Percentiles rank a stretch among this genome's conserved stretches.
Evolutionary conservation across 2,113 vertebrate species (phyloP).

Genomic region (Halichoeres trimaculatus): DNA sequence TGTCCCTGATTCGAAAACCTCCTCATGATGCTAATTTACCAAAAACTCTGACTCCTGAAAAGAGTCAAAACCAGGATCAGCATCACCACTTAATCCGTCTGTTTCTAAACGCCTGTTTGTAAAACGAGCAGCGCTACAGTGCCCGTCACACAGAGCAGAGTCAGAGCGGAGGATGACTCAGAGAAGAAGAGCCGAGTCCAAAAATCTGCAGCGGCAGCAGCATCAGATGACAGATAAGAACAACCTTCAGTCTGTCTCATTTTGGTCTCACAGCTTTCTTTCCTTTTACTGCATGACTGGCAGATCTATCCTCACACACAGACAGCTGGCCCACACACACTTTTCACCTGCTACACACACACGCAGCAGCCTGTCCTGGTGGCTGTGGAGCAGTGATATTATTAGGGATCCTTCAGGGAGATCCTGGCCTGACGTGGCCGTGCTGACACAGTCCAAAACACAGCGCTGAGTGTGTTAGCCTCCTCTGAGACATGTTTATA

Average conservation of each 20-base stretch:
- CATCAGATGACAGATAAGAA: slow-evolving; percentile 52
- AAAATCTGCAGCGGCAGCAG: slow-evolving; percentile 9
- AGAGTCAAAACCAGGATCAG: not conserved
- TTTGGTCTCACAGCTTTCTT: slow-evolving; percentile 33
- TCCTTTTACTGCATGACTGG: slow-evolving; percentile 31
- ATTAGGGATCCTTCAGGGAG: slow-evolving; percentile 22
- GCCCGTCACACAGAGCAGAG: no score
- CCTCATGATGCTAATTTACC: not conserved
- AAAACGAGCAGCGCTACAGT: not conserved
- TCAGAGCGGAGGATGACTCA: slow-evolving; percentile 11
- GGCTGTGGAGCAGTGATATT: not conserved
- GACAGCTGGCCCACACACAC: not conserved
- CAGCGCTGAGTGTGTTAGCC: no score
- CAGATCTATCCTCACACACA: slow-evolving; percentile 27
- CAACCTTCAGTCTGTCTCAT: slow-evolving; percentile 46
- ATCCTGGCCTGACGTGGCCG: slow-evolving; percentile 22
- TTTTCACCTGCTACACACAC: no score
- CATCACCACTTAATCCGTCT: slow-evolving; percentile 26
- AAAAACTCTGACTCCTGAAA: not conserved
- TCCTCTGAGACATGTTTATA: no score
- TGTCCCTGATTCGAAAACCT: no score
- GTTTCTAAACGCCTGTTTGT: not conserved
- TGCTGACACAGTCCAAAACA: not conserved
- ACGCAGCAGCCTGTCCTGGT: not conserved
- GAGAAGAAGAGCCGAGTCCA: slow-evolving; percentile 13